phyloP scores from a whole-genome alignment of 2,888 invertebrate genomes.

The Hypena proboscidalis region DNA sequence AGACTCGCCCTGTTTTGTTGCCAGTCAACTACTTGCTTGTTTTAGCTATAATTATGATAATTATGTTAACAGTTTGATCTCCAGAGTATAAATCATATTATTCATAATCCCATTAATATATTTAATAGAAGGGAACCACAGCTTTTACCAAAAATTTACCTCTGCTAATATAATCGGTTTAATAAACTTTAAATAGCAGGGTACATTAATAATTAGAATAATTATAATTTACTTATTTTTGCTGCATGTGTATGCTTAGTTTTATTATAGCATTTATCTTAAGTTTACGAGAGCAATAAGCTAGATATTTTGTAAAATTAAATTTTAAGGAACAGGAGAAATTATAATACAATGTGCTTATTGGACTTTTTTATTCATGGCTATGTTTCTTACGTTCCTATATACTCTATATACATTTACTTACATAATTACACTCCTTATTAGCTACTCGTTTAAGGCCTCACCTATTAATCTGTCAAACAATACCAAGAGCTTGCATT shows the following conservation, averaged over 20 bases:
- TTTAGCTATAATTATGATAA: constrained; percentile 5
- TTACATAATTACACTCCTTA: too few species aligned
- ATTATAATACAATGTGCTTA: constrained; percentile 73
- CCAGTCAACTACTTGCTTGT: too few species aligned
- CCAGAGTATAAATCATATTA: too few species aligned
- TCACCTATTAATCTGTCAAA: too few species aligned
- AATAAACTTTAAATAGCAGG: constrained; percentile 21
- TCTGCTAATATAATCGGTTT: constrained; percentile 11
- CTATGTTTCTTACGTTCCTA: background rate
- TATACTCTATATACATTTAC: too few species aligned
- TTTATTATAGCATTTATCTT: constrained; percentile 40
- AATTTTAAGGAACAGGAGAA: constrained; percentile 50
- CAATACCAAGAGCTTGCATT: too few species aligned
- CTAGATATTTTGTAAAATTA: constrained; percentile 55
- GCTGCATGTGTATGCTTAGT: constrained; percentile 35
- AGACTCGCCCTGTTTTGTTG: too few species aligned
- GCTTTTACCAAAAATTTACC: constrained; percentile 10
- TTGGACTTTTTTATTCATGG: constrained; percentile 52
- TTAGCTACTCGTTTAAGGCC: too few species aligned
- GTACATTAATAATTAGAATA: constrained; percentile 13
- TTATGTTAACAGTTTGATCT: constrained; percentile 24
- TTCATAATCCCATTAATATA: constrained; percentile 17
- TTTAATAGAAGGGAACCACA: constrained; percentile 19
- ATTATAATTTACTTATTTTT: constrained; percentile 13
- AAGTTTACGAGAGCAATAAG: constrained; percentile 66